Evolutionary conservation across 2,888 invertebrate species (phyloP), one percentile per base, ranked within the genome.

Genomic region (Chalcosyrphus nemorum): DNA sequence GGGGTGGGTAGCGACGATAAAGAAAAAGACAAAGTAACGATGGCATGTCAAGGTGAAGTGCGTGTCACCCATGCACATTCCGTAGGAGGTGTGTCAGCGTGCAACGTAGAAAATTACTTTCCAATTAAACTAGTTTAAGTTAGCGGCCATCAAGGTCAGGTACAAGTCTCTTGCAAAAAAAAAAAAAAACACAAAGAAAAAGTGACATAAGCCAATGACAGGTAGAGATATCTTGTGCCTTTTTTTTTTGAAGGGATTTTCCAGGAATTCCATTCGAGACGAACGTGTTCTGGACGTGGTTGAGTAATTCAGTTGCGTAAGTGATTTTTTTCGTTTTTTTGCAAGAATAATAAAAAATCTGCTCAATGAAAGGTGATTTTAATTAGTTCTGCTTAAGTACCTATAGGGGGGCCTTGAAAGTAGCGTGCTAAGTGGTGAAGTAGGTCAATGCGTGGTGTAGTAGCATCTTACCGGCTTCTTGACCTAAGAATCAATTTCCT

Each of bases 81-180:
- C 66, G 7, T n/a, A 50, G 65, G 47, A 82, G 81, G 81, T 82
- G 81, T 82, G 81, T 82, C 81, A 77, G 52, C 13, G n/a, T 2
- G 13, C 15, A 27, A 2, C 7, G 41, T 15, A 24, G 38, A 11
- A 71, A 70, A 76, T 56, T 52, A 54, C 77, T 82, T 82, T 82
- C 77, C 77, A 72, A 81, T 77, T 29, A 54, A 77, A 72, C 81
- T 54, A 66, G 81, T 82, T 77, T 77, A 27, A 66, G 35, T 43
- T 4, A n/a, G 2, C 17, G 29, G 17, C 54, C 13, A 38, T 15
- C 77, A 82, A 77, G 81, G 81, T 82, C 81, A 77, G 63, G 57
- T 71, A 59, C 65, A 52, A 57, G 63, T 71, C 24, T 71, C 6
- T 3, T 13, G 50, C n/a, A 15, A 6, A 61, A 65, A 15, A 3